Evolutionary conservation across 2,113 vertebrate species (phyloP), one percentile per base, ranked within the genome.

Genomic region (Ginglymostoma cirratum): DNA sequence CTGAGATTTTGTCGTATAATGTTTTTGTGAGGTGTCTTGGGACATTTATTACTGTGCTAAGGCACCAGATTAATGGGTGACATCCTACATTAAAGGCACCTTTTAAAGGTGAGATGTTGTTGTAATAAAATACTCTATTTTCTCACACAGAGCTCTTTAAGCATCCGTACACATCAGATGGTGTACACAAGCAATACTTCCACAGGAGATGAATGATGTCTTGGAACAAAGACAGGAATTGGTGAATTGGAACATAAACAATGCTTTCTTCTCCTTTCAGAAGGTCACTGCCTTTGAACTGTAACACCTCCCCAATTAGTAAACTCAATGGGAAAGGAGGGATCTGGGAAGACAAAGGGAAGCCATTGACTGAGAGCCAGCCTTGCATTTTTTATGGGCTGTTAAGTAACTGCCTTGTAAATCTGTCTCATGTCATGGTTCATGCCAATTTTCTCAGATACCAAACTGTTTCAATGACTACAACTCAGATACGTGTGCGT

Each of bases 241-340:
- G 80, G 80, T 42, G 38, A 83, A 83, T 83, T 42, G 80, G 78
- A 83, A 83, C 42, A 83, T 83, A 83, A 42, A 42, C 80, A 83
- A 38, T 38, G 80, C 38, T 21, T 83, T 83, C 42, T 83, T 83
- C 80, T 83, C 80, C 80, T 83, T 42, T 42, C 21, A 83, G 17
- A 83, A 83, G 80, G 80, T 83, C 80, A 83, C 38, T 83, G 80
- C 38, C 80, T 83, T 83, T 42, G 80, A 83, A 23, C 80, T 83
- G 80, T 5, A 83, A 83, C 80, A 83, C 80, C 69, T 76, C 69
- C 66, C 70, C 21, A 95, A 48, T 70, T 67, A 67, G 45, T 42
- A n/a, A 76, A 76, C 38, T 48, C 24, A 95, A 76, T 76, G 38
- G 67, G 34, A 27, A 95, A 45, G 76, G 17, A 95, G 38, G 27